Evolutionary conservation across 1,140 invertebrate species (phyloP), one percentile per base, ranked within the genome.

Genomic region (Zaprionus davidi): DNA sequence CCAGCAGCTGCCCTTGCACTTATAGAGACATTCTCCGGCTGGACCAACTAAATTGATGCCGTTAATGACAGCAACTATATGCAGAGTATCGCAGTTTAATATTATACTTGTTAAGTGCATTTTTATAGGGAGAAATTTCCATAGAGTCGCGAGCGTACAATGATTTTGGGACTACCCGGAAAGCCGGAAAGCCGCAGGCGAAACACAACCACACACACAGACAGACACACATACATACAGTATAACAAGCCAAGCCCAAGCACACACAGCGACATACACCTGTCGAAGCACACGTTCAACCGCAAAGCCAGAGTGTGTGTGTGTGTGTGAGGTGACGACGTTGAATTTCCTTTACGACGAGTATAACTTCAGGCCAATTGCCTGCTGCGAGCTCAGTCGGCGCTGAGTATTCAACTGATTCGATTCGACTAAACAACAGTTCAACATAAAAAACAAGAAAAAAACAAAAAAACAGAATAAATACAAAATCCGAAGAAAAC

Each of bases 321-420:
- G 24, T 36, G 59, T 51, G 60, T 62, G 36, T 73, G 64, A 34
- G 64, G 15, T 46, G 56, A 38, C 71, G 63, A 44, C 74, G 67
- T 38, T 73, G 41, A 83, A 82, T 88, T 88, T 88, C 84, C 84
- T 88, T 90, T 77, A 62, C 71, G 81, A 67, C 86, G 81, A 85
- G 79, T 90, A 90, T 90, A 90, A 90, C 85, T 90, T 90, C 72
- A 85, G 85, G 85, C 85, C 76, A 90, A 90, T 90, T 90, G 86
- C 70, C 58, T 71, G 82, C 73, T 85, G 79, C 68, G 78, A 77
- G 76, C 74, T 90, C 85, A 90, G 85, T 90, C 84, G 81, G 59
- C 71, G 85, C 82, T 90, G 78, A 85, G 85, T 79, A 68, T 82
- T 90, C 85, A 82, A 90, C 85, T 60, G 78, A 85, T 79, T 85